Evolutionary conservation across 2,797 vertebrate species (phyloP), one percentile per base, ranked within the genome.

Genomic region (Pseudochromis fuscus): DNA sequence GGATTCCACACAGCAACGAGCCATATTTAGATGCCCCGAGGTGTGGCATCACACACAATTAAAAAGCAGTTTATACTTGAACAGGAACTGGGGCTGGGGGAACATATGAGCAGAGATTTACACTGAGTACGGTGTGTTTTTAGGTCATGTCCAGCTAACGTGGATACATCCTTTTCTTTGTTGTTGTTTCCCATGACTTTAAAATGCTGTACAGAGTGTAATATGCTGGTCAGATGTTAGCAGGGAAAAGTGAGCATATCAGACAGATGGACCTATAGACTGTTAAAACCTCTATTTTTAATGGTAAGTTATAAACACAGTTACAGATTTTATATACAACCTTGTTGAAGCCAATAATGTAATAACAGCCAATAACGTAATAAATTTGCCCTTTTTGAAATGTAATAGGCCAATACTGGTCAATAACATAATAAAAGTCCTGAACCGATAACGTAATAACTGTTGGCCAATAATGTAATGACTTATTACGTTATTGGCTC

Each of bases 11-110:
- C 82, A 53, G 56, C 83, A 72, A 79, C 60, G 42, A 79, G 77
- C 81, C 85, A 76, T 79, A 89, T 86, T 90, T 89, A 87, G 79
- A 90, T 72, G 61, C 72, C 21, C 57, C 44, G 28, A 77, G 72
- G 75, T 72, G 77, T 63, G 61, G 73, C 70, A 59, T 76, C 52
- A 57, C 62, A 65, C 42, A 8, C 56, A 44, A 40, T 59, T 40
- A 59, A 49, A 33, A 63, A 21, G 49, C 60, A 61, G 23, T 76
- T 72, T 52, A 52, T 61, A 19, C 59, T 68, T 64, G 12, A 55
- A 52, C 48, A 44, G 71, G 70, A 73, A 60, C 58, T 51, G 31
- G 31, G 31, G 31, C 5, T 12, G 12, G 12, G 35, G 5, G 33
- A 44, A 59, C 38, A 23, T 12, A 27, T 28, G 44, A 66, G 57